phyloP scores from a whole-genome alignment of 2,888 invertebrate species.

The Oxystoma pomonae region DNA sequence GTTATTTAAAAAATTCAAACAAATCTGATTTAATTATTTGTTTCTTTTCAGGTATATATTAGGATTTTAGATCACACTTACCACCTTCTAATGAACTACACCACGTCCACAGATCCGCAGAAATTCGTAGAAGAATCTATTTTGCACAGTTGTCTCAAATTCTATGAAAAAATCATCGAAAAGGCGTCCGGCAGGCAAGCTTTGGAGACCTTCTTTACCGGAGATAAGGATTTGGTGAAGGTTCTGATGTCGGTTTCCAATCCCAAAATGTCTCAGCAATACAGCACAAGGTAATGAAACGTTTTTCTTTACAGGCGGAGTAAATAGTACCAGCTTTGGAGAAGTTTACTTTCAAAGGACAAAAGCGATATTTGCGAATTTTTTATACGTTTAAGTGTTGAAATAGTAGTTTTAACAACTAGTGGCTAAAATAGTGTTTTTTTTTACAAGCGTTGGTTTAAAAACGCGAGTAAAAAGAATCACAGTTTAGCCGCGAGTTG shows the following conservation, averaged over 20 bases:
- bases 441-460: too few species aligned
- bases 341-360: too few species aligned
- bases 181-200: slow-evolving; percentile 78
- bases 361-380: too few species aligned
- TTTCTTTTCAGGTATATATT: not conserved
- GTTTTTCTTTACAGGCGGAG: too few species aligned
- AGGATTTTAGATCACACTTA: slow-evolving; percentile 64
- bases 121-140: slow-evolving; percentile 56
- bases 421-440: too few species aligned
- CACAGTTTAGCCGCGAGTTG: too few species aligned
- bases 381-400: too few species aligned
- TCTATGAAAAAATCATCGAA: slow-evolving; percentile 83
- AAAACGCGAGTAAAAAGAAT: too few species aligned
- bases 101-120: slow-evolving; percentile 38
- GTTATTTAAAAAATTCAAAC: too few species aligned
- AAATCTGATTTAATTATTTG: too few species aligned
- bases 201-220: slow-evolving; percentile 73
- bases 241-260: slow-evolving; percentile 78
- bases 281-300: slow-evolving; percentile 57
- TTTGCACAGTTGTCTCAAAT: slow-evolving; percentile 67
- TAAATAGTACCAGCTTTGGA: too few species aligned
- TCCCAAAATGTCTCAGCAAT: slow-evolving; percentile 64
- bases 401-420: too few species aligned
- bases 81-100: slow-evolving; percentile 61
- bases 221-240: slow-evolving; percentile 67